Evolutionary conservation across 2,888 invertebrate genomes (phyloP).

Genomic region (Eueremaeus valkanovi): DNA sequence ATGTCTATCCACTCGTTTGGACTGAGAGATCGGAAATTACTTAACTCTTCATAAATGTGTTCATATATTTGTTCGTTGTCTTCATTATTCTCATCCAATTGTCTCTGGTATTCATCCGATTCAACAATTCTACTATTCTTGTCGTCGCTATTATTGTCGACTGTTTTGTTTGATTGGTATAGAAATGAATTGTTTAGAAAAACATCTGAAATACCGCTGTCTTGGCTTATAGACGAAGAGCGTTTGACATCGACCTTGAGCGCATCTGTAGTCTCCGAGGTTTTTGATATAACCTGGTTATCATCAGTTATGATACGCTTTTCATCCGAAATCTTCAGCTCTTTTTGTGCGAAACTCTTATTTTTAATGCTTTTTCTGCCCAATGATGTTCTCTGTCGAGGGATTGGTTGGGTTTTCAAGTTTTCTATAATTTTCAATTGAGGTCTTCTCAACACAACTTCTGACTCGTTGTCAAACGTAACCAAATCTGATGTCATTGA

Average conservation of each 20-base stretch:
- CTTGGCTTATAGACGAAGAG: not conserved
- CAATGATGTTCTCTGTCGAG: not conserved
- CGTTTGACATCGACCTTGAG: not conserved
- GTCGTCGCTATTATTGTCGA: not conserved
- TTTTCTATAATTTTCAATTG: not conserved
- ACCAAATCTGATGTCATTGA: not conserved
- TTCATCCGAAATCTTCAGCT: not conserved
- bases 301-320: too few species aligned
- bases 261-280: not conserved
- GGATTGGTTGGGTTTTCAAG: not conserved
- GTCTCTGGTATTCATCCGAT: not conserved
- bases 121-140: too few species aligned
- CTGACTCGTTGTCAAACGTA: not conserved
- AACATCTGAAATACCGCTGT: constrained; percentile 14
- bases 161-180: not conserved
- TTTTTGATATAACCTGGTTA: not conserved
- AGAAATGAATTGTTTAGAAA: not conserved
- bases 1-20: constrained; percentile 11
- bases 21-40: not conserved
- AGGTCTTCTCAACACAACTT: not conserved
- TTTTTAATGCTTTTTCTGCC: not conserved
- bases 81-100: not conserved
- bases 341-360: not conserved
- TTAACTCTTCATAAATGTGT: constrained; percentile 9
- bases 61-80: not conserved